These are phyloP conservation scores for Tichodroma muraria DNA, from an alignment of 2,113 vertebrate species.

Conservation along the genomic window DNA sequence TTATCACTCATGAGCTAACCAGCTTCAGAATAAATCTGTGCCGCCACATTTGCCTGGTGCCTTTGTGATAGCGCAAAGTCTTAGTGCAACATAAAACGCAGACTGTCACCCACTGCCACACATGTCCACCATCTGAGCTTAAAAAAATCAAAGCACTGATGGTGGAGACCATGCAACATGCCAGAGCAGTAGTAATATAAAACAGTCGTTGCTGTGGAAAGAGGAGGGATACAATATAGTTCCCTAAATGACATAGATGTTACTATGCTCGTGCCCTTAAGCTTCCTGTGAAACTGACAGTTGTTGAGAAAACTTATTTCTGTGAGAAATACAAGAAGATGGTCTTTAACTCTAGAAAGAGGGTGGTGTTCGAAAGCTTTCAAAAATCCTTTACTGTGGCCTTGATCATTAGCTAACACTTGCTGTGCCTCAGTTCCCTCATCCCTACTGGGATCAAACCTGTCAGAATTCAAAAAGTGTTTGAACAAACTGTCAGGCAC, in stretches of 20 bases:
- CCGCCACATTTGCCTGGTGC: background rate
- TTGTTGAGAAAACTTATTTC: background rate
- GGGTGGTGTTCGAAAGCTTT: background rate
- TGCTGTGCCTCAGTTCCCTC: background rate
- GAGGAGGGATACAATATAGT: background rate
- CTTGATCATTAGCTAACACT: background rate
- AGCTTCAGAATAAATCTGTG: background rate
- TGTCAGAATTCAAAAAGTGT: background rate
- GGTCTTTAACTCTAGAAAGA: background rate
- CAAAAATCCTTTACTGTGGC: background rate
- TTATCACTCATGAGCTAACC: background rate
- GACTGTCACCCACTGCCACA: accelerated
- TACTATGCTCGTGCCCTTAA: background rate
- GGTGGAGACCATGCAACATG: background rate
- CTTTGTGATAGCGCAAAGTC: background rate
- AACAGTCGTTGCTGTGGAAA: background rate
- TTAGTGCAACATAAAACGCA: background rate
- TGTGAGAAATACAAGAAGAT: background rate
- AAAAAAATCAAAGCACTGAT: background rate
- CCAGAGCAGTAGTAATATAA: background rate
- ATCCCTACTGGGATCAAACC: background rate
- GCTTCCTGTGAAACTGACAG: background rate
- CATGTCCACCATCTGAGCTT: background rate
- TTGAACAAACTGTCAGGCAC: background rate
- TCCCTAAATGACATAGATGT: background rate